Percentiles rank a stretch among this genome's conserved stretches.
These are phyloP conservation scores for Hoplostethus atlanticus DNA, from an alignment of 2,797 vertebrate species.

Conservation along the genomic window DNA sequence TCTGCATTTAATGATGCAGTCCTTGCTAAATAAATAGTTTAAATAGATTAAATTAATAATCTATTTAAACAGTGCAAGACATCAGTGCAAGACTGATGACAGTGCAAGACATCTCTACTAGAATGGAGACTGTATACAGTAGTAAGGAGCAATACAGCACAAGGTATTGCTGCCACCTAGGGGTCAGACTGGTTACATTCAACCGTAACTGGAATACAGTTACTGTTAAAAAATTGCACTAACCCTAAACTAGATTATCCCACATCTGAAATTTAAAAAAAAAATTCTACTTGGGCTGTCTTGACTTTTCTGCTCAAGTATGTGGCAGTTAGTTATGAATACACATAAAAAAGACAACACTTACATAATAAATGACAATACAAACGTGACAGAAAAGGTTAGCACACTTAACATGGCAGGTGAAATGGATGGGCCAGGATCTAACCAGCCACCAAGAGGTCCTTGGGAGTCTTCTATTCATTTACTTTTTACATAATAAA, in stretches of 20 bases:
- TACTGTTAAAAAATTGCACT: background rate
- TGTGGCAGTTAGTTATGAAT: background rate
- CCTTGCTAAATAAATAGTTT: background rate
- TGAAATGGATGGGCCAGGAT: conserved; percentile 4
- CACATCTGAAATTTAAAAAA: no score
- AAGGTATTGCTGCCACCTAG: conserved; percentile 55
- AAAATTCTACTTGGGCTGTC: background rate
- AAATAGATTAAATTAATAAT: no score
- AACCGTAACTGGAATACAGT: background rate
- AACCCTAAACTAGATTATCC: background rate
- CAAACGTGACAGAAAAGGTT: conserved; percentile 21
- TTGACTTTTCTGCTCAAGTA: background rate
- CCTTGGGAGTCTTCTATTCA: background rate
- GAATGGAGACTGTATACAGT: background rate
- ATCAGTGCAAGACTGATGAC: no score
- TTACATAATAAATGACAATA: background rate
- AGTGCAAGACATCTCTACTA: conserved; percentile 8
- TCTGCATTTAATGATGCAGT: background rate
- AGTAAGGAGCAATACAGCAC: background rate
- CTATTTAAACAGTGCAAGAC: no score
- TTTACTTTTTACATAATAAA: background rate
- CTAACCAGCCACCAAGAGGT: background rate
- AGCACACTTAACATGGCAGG: conserved; percentile 28
- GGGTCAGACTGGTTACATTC: conserved; percentile 27
- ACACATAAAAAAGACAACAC: background rate